Evolutionary conservation across 2,797 vertebrate species (phyloP).

Genomic region (Danio kyathit): DNA sequence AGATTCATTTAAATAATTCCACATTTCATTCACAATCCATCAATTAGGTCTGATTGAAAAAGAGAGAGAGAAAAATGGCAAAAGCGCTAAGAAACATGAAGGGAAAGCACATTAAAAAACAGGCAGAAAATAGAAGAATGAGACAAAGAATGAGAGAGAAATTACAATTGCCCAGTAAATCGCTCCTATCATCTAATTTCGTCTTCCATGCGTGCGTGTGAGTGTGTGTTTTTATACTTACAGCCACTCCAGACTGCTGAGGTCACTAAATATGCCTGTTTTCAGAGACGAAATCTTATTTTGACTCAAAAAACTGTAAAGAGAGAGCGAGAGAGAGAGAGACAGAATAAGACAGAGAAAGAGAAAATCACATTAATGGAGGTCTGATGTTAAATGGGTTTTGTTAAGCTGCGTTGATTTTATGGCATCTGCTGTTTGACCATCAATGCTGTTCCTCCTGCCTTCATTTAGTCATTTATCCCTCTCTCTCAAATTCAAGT

Average conservation of each 20-base stretch:
- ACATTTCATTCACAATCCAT: constrained; percentile 10
- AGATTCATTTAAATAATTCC: constrained; percentile 17
- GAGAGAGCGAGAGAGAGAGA: not conserved
- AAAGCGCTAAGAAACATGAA: not conserved
- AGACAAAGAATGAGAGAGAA: constrained; percentile 21
- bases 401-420: not conserved
- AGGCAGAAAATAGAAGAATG: not conserved
- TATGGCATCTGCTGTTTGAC: not conserved
- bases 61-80: not conserved
- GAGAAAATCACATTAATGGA: not conserved
- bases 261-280: constrained; percentile 68
- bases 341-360: not conserved
- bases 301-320: constrained; percentile 72
- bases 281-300: constrained; percentile 70
- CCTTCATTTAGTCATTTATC: not conserved
- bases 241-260: constrained; percentile 72
- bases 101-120: not conserved
- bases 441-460: not conserved
- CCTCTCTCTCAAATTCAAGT: too few species aligned
- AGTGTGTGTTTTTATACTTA: constrained; percentile 60
- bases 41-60: constrained; percentile 18
- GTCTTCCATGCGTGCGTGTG: not conserved
- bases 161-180: not conserved
- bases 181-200: not conserved
- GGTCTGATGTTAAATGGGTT: not conserved